Conservation (phyloP, 1,140 invertebrate species). For the Coptotermes formosanus region DNA sequence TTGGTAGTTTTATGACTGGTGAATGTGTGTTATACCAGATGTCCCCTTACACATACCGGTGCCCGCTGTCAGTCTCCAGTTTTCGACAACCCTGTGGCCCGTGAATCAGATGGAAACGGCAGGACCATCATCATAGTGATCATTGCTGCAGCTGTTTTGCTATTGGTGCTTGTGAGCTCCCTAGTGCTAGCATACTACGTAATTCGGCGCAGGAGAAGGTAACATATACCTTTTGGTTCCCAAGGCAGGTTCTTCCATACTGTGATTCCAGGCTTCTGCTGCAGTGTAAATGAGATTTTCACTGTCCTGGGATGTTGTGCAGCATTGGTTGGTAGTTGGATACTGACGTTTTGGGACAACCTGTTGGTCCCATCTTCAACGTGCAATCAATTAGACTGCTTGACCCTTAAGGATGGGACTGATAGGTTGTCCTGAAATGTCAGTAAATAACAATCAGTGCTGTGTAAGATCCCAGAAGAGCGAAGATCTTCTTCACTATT, state of each 20-base stretch:
- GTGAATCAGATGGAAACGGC: neutral
- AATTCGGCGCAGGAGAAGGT: slow-evolving; percentile 38
- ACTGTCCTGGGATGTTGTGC: too few relatives aligned
- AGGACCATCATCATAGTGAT: slow-evolving; percentile 18
- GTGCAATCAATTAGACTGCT: too few relatives aligned
- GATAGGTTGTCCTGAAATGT: too few relatives aligned
- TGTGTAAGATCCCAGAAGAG: too few relatives aligned
- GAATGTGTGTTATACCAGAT: slow-evolving; percentile 40
- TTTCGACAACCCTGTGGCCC: neutral
- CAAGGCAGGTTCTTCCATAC: slow-evolving; percentile 33
- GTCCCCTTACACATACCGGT: slow-evolving; percentile 44
- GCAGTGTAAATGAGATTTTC: too few relatives aligned
- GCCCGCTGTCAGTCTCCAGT: slow-evolving; percentile 43
- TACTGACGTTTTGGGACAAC: too few relatives aligned
- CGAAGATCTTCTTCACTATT: too few relatives aligned
- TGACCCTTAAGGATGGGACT: too few relatives aligned
- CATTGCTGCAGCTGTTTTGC: slow-evolving; percentile 38
- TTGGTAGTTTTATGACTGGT: neutral
- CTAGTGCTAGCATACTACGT: slow-evolving; percentile 35
- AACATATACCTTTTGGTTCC: slow-evolving; percentile 38
- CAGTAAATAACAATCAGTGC: too few relatives aligned
- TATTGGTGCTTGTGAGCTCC: slow-evolving; percentile 41
- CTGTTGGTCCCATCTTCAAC: too few relatives aligned
- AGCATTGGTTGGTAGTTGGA: too few relatives aligned
- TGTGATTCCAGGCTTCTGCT: too few relatives aligned